phyloP scores from a whole-genome alignment of 1,140 invertebrate genomes.

The Stegodyphus dumicola region DNA sequence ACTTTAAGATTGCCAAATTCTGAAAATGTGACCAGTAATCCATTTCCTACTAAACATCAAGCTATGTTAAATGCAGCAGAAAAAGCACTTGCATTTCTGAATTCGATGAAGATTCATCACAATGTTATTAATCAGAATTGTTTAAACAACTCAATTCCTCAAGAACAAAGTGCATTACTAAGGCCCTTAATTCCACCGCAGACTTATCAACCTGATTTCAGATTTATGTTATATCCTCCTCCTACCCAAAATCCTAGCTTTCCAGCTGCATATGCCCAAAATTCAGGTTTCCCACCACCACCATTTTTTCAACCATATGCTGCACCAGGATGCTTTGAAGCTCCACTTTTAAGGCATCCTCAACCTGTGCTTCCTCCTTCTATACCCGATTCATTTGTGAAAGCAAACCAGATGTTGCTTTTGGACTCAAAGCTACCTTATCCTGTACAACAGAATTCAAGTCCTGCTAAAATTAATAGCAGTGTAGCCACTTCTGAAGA shows the following conservation, averaged over 20 bases:
- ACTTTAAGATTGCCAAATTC: constrained; percentile 44
- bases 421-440: neutral
- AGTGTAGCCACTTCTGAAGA: neutral
- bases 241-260: neutral
- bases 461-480: neutral
- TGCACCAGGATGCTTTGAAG: neutral
- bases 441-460: neutral
- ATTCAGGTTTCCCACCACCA: constrained; percentile 2
- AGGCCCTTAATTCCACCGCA: neutral
- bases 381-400: constrained; percentile 53
- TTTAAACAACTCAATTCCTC: neutral
- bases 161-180: neutral
- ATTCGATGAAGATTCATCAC: neutral
- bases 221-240: neutral
- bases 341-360: constrained; percentile 29
- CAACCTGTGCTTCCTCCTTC: neutral
- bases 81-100: constrained; percentile 28
- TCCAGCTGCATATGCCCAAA: neutral
- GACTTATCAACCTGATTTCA: constrained; percentile 23
- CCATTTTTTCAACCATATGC: neutral
- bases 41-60: constrained; percentile 10
- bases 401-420: constrained; percentile 3
- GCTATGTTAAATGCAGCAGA: constrained; percentile 48
- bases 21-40: constrained; percentile 33
- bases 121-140: neutral